phyloP scores from a whole-genome alignment of 2,888 invertebrate species.

The Drosophila rubida region DNA sequence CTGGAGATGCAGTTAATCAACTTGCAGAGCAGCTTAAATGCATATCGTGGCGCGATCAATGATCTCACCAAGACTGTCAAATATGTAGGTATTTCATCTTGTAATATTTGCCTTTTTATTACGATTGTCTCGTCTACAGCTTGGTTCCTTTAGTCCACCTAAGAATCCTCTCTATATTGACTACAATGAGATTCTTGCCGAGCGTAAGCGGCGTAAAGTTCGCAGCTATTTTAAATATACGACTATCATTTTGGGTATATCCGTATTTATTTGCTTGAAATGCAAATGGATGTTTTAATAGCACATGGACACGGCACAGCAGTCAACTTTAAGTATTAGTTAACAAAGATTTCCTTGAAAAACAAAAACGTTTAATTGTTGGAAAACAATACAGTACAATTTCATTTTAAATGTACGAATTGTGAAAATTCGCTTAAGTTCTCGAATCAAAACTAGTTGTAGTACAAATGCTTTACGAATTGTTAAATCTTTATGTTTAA shows the following conservation, averaged over 20 bases:
- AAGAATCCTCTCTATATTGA: constrained; percentile 82
- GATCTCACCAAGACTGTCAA: constrained; percentile 78
- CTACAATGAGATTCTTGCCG: constrained; percentile 78
- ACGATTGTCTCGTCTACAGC: constrained; percentile 50
- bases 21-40: constrained; percentile 63
- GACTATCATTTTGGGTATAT: constrained; percentile 79
- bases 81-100: constrained; percentile 75
- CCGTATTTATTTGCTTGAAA: constrained; percentile 81
- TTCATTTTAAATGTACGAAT: constrained; percentile 25
- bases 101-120: not conserved
- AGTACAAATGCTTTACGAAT: constrained; percentile 34
- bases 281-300: constrained; percentile 72
- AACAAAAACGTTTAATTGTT: constrained; percentile 10
- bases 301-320: not conserved
- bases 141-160: constrained; percentile 81
- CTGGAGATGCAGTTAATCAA: constrained; percentile 48
- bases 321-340: constrained; percentile 24
- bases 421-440: constrained; percentile 31
- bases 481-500: constrained; percentile 49
- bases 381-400: constrained; percentile 44
- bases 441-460: constrained; percentile 48
- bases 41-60: constrained; percentile 71
- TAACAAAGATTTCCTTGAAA: constrained; percentile 32
- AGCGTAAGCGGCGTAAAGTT: constrained; percentile 75
- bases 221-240: constrained; percentile 81